Conservation (phyloP, 2,113 vertebrate species). For the Corapipo altera region DNA sequence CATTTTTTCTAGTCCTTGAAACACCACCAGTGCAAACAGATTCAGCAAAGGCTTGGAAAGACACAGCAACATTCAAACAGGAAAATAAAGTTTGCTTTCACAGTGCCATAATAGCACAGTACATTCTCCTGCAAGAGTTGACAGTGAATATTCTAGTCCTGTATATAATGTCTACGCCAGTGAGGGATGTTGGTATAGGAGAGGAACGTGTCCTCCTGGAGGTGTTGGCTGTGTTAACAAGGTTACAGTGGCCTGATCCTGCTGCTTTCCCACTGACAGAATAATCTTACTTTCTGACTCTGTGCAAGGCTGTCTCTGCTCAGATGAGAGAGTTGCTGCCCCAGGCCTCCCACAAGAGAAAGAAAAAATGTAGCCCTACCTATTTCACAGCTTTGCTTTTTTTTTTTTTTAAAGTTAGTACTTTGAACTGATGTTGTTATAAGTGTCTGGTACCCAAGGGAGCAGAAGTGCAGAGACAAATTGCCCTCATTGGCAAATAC, state of each 20-base stretch:
- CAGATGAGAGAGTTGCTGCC: neutral
- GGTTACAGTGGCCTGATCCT: neutral
- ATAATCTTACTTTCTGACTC: neutral
- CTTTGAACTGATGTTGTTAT: neutral
- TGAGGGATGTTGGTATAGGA: fast-evolving
- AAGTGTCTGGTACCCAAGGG: neutral
- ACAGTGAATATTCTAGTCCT: neutral
- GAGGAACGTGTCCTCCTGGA: fast-evolving
- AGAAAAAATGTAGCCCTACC: neutral
- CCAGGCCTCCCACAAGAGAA: neutral
- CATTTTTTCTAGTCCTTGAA: neutral
- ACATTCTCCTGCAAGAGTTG: neutral
- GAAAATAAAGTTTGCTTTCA: neutral
- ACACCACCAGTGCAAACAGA: neutral
- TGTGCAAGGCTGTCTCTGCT: neutral
- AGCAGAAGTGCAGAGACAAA: neutral
- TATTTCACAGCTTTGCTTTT: neutral
- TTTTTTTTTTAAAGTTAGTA: neutral
- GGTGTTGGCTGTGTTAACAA: neutral
- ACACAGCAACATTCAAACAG: neutral
- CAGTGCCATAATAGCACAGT: neutral
- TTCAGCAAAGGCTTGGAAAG: neutral
- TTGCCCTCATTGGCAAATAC: neutral
- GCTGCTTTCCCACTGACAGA: neutral
- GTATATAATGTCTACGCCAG: fast-evolving